These are phyloP conservation scores for Cydia strobilella DNA, from an alignment of 1,140 invertebrate species.

Conservation along the genomic window DNA sequence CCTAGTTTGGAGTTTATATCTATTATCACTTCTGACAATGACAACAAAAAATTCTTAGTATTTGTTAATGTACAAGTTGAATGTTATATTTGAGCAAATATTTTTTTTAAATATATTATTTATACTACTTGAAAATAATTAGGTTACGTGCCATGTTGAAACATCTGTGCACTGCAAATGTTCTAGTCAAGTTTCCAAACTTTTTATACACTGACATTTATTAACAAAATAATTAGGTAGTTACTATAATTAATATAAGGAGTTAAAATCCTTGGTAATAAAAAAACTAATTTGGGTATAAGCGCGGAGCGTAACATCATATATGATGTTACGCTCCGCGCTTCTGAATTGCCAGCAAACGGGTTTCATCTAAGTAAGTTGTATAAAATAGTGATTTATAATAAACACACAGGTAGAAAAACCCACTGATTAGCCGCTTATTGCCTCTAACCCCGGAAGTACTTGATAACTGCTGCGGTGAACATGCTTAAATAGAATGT, in stretches of 20 bases:
- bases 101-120: no score
- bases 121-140: no score
- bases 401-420: background rate
- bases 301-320: no score
- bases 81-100: no score
- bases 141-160: no score
- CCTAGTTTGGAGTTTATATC: background rate
- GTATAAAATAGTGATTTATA: slow-evolving; percentile 18
- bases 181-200: no score
- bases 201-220: background rate
- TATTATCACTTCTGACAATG: background rate
- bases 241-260: no score
- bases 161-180: no score
- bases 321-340: slow-evolving; percentile 12
- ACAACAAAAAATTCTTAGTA: background rate
- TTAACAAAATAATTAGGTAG: background rate
- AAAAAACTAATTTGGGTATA: no score
- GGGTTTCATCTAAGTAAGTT: background rate
- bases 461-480: slow-evolving; percentile 8
- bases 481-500: background rate
- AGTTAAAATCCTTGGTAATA: background rate
- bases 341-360: slow-evolving; percentile 18
- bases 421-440: slow-evolving; percentile 14
- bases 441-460: slow-evolving; percentile 19
- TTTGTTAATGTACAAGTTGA: no score